Evolutionary conservation across 2,113 vertebrate species (phyloP).

Genomic region (Ovis aries): ARS-UI_Ramb_v3.0 NC_056069.1:68444501-68445000

Average conservation of each 20-base stretch:
- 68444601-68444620: rapidly evolving
- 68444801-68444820: conserved; percentile 3
- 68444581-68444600: background rate
- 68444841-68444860: background rate
- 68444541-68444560: background rate
- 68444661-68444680: rapidly evolving
- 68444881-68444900: background rate
- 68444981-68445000: background rate
- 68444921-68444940: background rate
- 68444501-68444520: background rate
- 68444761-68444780: background rate
- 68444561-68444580: background rate
- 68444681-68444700: background rate
- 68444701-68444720: rapidly evolving
- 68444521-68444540: background rate
- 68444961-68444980: background rate
- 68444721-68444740: background rate
- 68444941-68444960: background rate
- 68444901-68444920: background rate
- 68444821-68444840: background rate
- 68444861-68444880: background rate
- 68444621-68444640: background rate
- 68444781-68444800: background rate
- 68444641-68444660: rapidly evolving
- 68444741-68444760: background rate